Conservation (phyloP, 2,113 vertebrate genomes). For the Cricetomys ansorgei region DNA sequence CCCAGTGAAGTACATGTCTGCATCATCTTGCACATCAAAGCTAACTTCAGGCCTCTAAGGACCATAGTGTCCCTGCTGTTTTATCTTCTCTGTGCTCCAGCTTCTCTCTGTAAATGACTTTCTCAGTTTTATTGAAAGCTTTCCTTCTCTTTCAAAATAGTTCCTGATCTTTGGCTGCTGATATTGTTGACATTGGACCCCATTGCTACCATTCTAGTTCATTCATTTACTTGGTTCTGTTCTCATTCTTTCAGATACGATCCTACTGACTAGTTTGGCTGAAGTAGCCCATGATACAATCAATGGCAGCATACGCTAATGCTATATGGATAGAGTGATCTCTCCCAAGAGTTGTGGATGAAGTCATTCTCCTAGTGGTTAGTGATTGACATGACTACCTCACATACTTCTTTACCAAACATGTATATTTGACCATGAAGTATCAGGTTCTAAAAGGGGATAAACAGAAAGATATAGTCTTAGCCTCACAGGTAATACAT, state of each 20-base stretch:
- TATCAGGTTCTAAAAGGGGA: neutral
- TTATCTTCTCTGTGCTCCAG: neutral
- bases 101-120: neutral
- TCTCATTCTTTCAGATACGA: neutral
- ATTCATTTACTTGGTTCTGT: neutral
- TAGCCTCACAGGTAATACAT: neutral
- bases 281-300: neutral
- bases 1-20: accelerated
- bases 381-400: too few species aligned
- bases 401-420: neutral
- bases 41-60: neutral
- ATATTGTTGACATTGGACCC: too few species aligned
- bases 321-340: neutral
- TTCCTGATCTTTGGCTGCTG: neutral
- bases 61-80: neutral
- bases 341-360: neutral
- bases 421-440: neutral
- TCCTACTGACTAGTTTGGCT: neutral
- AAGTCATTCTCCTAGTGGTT: neutral
- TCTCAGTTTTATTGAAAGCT: neutral
- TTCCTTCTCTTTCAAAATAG: neutral
- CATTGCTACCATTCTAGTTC: neutral
- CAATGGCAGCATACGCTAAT: neutral
- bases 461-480: neutral
- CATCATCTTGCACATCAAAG: neutral